Evolutionary conservation across 2,888 invertebrate genomes (phyloP).

Genomic region (Neoascia interrupta): DNA sequence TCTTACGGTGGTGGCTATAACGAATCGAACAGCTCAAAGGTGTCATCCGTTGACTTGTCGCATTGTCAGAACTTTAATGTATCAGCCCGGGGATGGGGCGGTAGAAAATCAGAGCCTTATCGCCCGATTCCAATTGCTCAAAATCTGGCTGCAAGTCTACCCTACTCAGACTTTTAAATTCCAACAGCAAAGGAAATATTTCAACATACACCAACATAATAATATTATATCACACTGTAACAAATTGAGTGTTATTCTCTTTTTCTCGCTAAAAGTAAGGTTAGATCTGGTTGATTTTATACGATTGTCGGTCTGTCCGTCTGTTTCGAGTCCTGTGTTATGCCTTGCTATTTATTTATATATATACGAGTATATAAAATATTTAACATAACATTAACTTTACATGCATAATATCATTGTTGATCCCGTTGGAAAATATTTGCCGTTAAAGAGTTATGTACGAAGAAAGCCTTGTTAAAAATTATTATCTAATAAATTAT

Average conservation of each 20-base stretch:
- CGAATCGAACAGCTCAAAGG: constrained; percentile 20
- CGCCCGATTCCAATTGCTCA: constrained; percentile 27
- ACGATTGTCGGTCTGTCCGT: constrained; percentile 28
- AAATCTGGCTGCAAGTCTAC: constrained; percentile 35
- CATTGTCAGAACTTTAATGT: constrained; percentile 86
- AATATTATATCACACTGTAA: constrained; percentile 16
- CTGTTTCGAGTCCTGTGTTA: neutral
- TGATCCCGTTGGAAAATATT: constrained; percentile 6
- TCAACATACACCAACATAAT: constrained; percentile 6
- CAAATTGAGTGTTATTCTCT: constrained; percentile 22
- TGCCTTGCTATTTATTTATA: constrained; percentile 38
- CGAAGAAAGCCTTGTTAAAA: constrained; percentile 12
- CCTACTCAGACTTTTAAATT: constrained; percentile 67
- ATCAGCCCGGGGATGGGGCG: constrained; percentile 89
- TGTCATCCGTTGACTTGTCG: constrained; percentile 67
- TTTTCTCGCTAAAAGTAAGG: neutral
- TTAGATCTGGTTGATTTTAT: constrained; percentile 4
- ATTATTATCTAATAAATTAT: neutral
- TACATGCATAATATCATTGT: constrained; percentile 5
- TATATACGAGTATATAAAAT: constrained; percentile 54
- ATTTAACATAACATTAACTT: constrained; percentile 15
- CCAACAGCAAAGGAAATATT: constrained; percentile 5
- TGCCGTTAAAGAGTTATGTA: constrained; percentile 18
- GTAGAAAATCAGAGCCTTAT: constrained; percentile 43
- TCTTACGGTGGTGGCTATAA: constrained; percentile 1